Base-by-base conservation (phyloP, 1,140 invertebrate species). In the Apis cerana region DNA sequence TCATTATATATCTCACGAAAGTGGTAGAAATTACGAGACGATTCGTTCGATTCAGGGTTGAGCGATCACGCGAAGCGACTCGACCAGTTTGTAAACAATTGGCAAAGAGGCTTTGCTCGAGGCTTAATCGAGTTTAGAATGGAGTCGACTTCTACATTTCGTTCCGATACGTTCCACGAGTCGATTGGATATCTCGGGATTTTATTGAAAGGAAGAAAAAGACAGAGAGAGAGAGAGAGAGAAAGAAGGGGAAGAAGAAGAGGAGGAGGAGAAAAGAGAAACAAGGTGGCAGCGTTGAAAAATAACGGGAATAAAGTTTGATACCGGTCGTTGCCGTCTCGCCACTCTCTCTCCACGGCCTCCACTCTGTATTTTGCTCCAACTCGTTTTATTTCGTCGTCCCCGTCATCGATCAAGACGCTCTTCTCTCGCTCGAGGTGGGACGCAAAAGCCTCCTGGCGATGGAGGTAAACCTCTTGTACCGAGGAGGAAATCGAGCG, bases 331-430 rank as follows among this genome's bases (percentile, higher is more conserved):
- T 65, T 33, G n/a, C 48, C 17, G 61, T 76, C 61, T 76, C 48
- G 17, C 61, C 48, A 5, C 15, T 17, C 17, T 65, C 27, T 7
- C 64, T 48, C 27, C 7, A 19, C 21, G 54, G 21, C 19, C 54
- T 52, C 10, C 68, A 12, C 21, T 33, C 3, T 62, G 27, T 54
- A 33, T 54, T 65, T 52, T 21, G 17, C 21, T 75, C 19, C 48
- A 11, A 12, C 48, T 52, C 43, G 74, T 75, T 65, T 76, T 65
- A 65, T 65, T 76, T 65, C 61, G 23, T 61, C 71, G 7, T 33
- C 23, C 75, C 61, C 64, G 27, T 76, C 75, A 76, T 76, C 75
- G 75, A 76, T 76, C 75, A 76, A 64, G 61, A 33, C 75, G 52
- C 75, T 43, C 62, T 54, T 4, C 62, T n/a, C 33, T 10, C 50